A percentile compares a stretch with the other conserved stretches of the same genome.
Conservation (phyloP, 2,888 invertebrate genomes). For the Nematopogon swammerdamellus region DNA sequence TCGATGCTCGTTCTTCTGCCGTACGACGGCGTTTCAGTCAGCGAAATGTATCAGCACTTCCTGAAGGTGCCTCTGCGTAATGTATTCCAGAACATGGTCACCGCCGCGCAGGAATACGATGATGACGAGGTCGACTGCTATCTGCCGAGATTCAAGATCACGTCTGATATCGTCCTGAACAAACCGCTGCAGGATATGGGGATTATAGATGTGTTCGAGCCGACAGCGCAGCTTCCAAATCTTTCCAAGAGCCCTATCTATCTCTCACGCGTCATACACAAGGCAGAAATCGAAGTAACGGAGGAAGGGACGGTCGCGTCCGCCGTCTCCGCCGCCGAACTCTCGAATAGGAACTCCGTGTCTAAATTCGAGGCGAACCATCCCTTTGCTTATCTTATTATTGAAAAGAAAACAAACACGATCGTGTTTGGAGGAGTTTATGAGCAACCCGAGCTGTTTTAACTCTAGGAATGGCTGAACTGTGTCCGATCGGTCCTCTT, state of each 20-base stretch:
- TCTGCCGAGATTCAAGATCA: constrained; percentile 60
- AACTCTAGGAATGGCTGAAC: constrained; percentile 11
- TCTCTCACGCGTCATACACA: constrained; percentile 63
- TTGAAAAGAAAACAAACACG: constrained; percentile 56
- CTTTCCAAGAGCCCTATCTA: constrained; percentile 50
- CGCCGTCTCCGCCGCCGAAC: constrained; percentile 51
- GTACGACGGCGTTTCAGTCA: constrained; percentile 46
- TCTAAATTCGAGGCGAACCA: constrained; percentile 60
- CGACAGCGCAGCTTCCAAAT: constrained; percentile 22
- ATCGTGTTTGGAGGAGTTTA: constrained; percentile 45
- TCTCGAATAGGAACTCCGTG: constrained; percentile 50
- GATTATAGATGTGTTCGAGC: constrained; percentile 60
- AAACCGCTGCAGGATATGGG: constrained; percentile 36
- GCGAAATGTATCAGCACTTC: constrained; percentile 52
- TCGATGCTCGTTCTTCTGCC: constrained; percentile 69
- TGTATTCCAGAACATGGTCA: constrained; percentile 47
- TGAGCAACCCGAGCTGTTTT: constrained; percentile 31
- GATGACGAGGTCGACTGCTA: constrained; percentile 65
- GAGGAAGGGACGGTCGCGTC: constrained; percentile 71
- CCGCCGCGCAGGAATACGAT: constrained; percentile 43
- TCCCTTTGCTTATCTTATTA: constrained; percentile 65
- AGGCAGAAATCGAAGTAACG: constrained; percentile 69
- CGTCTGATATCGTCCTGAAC: constrained; percentile 55
- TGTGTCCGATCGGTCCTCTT: no score
- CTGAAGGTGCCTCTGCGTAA: constrained; percentile 32